Conservation (phyloP, 2,113 vertebrate species). For the Donacobius atricapilla region DNA sequence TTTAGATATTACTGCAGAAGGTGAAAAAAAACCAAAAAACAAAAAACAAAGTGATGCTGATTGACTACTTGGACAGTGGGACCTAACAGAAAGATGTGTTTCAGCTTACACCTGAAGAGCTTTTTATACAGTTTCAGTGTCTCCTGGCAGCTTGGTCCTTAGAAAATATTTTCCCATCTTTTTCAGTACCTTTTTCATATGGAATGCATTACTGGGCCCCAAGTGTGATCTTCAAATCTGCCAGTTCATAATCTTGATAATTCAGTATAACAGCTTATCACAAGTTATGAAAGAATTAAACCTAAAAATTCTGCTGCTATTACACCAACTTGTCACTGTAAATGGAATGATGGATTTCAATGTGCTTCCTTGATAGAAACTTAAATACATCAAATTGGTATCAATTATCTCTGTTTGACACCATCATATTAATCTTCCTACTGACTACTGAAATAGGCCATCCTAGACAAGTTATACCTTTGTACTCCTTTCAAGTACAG, state of each 20-base stretch:
- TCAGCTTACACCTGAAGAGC: not conserved
- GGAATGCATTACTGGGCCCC: not conserved
- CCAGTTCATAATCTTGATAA: slow-evolving; percentile 45
- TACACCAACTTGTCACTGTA: slow-evolving; percentile 44
- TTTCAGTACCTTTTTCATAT: slow-evolving; percentile 20
- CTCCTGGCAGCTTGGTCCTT: not conserved
- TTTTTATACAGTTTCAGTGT: not conserved
- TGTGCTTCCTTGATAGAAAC: slow-evolving; percentile 46
- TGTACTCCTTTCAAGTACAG: slow-evolving; percentile 14
- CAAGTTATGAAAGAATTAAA: slow-evolving; percentile 50
- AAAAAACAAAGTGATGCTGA: not conserved
- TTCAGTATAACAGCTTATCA: slow-evolving; percentile 45
- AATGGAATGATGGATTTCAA: slow-evolving; percentile 65
- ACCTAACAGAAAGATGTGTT: not conserved
- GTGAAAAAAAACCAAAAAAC: not conserved
- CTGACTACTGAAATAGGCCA: not conserved
- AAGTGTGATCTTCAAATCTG: slow-evolving; percentile 45
- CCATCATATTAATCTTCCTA: slow-evolving; percentile 57
- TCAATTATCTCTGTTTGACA: slow-evolving; percentile 65
- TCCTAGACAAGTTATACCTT: slow-evolving; percentile 40
- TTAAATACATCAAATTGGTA: slow-evolving; percentile 61
- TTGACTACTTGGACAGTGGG: not conserved
- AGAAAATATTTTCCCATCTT: not conserved
- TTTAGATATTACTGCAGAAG: not conserved
- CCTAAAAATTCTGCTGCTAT: slow-evolving; percentile 43